These are phyloP conservation scores for Gobius niger DNA, from an alignment of 2,113 vertebrate species.

Conservation along the genomic window DNA sequence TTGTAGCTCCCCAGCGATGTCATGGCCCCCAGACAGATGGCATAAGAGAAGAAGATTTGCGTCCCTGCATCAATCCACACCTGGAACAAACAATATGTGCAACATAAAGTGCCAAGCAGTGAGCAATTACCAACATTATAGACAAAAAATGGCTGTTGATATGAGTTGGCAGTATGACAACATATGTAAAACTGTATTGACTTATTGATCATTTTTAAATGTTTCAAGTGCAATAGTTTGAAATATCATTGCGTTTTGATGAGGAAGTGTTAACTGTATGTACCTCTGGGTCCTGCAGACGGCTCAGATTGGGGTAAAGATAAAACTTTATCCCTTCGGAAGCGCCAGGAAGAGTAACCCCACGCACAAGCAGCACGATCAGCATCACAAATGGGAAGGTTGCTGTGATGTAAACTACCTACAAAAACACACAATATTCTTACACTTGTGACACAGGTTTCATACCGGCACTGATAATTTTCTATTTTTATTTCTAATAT, in stretches of 20 bases:
- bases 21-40: slow-evolving; percentile 99
- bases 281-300: slow-evolving; percentile 94
- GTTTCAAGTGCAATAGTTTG: not conserved
- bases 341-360: slow-evolving; percentile 96
- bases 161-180: too few species aligned
- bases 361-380: slow-evolving; percentile 91
- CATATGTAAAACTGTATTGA: too few species aligned
- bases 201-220: not conserved
- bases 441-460: not conserved
- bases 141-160: too few species aligned
- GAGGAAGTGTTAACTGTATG: not conserved
- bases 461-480: not conserved
- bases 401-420: slow-evolving; percentile 94
- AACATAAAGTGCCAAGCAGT: not conserved
- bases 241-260: not conserved
- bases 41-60: slow-evolving; percentile 99
- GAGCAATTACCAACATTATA: not conserved
- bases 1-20: slow-evolving; percentile 99
- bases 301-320: slow-evolving; percentile 90
- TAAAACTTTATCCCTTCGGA: slow-evolving; percentile 97
- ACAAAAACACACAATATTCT: slow-evolving; percentile 2
- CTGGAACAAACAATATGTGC: slow-evolving; percentile 63
- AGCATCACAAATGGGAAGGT: slow-evolving; percentile 98
- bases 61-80: slow-evolving; percentile 99
- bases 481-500: not conserved